Base-by-base conservation (phyloP, 2,113 vertebrate genomes). In the Callopanchax toddi region DNA sequence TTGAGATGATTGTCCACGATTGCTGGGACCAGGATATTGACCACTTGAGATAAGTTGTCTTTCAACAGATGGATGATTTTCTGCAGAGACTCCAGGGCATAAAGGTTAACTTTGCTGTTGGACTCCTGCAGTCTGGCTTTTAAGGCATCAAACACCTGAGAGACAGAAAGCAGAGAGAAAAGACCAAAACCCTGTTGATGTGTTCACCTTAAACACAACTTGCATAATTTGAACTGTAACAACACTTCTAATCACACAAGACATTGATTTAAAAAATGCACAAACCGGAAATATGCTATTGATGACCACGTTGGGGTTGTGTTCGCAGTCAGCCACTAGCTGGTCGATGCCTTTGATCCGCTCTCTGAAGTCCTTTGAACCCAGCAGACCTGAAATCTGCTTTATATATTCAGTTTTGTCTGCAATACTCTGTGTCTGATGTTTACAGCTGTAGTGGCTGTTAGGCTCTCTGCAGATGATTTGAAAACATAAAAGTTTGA, bases 1-100 rank as follows among this genome's bases (percentile, higher is more conserved):
- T 98, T 98, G 40, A 99, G 94, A 86, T 98, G 96, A 90, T 96
- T 98, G 90, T 99, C 96, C 22, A 98, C 95, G 2, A 96, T 88
- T 52, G 95, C 96, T 15, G 97, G 96, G 74, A 99, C 88, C 1
- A 98, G 72, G 88, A 96, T 91, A 82, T 96, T 94, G 80, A 98
- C 92, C 61, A 97, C 91, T 22, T 94, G 95, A 20, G 94, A 91
- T 3, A 97, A 76, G 36, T 90, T 89, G 79, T 97, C 94, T 52
- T 91, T 92, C 75, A 99, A 88, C 87, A 93, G 58, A 0, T 86
- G 87, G 61, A 95, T 89, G 82, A 99, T 94, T 85, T 89, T 93
- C 77, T 93, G 94, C 71, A 98, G 90, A 5, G 95, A 89, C 89
- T 98, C 95, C 29, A 98, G 70, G 52, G 96, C 97, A 18, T 92